phyloP scores from a whole-genome alignment of 1,140 invertebrate species.

The Micrasema longulum region DNA sequence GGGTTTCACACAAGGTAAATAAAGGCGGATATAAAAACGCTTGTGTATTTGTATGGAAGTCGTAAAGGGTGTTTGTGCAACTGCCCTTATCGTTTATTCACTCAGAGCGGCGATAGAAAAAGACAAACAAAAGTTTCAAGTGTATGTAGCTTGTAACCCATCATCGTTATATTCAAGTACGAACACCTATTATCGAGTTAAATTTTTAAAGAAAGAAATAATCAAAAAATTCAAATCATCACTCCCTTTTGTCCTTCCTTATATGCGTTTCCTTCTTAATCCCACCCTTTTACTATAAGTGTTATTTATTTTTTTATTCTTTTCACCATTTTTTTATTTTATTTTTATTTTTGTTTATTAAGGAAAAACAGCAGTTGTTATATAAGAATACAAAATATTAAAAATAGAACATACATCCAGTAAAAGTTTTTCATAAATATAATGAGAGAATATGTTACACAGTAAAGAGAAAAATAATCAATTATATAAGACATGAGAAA shows the following conservation, averaged over 20 bases:
- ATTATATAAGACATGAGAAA: too few relatives aligned
- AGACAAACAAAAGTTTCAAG: background rate
- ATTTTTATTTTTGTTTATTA: too few relatives aligned
- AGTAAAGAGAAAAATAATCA: too few relatives aligned
- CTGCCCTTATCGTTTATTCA: conserved; percentile 42
- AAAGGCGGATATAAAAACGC: conserved; percentile 17
- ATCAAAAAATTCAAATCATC: background rate
- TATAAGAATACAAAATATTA: too few relatives aligned
- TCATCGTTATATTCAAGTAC: background rate
- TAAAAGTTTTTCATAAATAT: too few relatives aligned
- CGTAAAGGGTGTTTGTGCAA: conserved; percentile 34
- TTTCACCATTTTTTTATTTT: too few relatives aligned
- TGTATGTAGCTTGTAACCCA: background rate
- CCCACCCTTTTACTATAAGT: background rate
- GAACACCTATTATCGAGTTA: background rate
- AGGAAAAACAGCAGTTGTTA: too few relatives aligned
- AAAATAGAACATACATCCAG: too few relatives aligned
- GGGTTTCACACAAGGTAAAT: background rate
- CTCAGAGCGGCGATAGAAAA: conserved; percentile 2
- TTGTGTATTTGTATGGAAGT: conserved; percentile 10
- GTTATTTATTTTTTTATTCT: too few relatives aligned
- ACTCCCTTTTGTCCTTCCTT: background rate
- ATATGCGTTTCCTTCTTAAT: background rate
- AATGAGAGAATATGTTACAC: too few relatives aligned
- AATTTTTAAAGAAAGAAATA: background rate